A percentile compares a stretch with the other conserved stretches of the same genome.
These are phyloP conservation scores for Schizotus pectinicornis DNA, from an alignment of 2,888 invertebrate species.

Conservation along the genomic window DNA sequence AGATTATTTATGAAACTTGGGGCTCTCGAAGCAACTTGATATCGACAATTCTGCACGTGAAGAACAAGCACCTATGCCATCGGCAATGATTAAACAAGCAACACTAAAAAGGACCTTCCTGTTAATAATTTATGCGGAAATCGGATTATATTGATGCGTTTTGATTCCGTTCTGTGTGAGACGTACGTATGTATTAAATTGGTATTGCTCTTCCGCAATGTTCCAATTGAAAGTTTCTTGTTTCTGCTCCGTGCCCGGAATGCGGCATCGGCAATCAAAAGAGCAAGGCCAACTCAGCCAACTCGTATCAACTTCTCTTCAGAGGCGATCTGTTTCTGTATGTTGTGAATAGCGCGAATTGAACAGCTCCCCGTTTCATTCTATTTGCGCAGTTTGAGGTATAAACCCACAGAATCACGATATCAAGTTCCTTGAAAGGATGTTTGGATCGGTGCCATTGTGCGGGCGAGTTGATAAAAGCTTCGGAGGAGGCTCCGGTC, in stretches of 20 bases:
- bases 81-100: no score
- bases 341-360: constrained; percentile 44
- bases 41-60: background rate
- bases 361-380: constrained; percentile 43
- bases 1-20: constrained; percentile 47
- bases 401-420: constrained; percentile 44
- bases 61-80: no score
- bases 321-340: constrained; percentile 40
- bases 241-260: constrained; percentile 46
- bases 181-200: constrained; percentile 41
- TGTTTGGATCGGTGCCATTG: constrained; percentile 40
- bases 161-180: no score
- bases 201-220: constrained; percentile 45
- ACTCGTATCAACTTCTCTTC: constrained; percentile 46
- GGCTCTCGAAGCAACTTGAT: constrained; percentile 44
- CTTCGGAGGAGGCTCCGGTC: constrained; percentile 21
- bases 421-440: constrained; percentile 45
- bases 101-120: no score
- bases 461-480: constrained; percentile 34
- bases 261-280: constrained; percentile 46
- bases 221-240: constrained; percentile 50
- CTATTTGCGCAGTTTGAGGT: constrained; percentile 46
- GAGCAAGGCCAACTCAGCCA: constrained; percentile 36
- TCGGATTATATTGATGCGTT: no score
- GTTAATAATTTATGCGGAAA: no score